Evolutionary conservation across 1,140 invertebrate species (phyloP).

Genomic region (Camponotus vicinus): DNA sequence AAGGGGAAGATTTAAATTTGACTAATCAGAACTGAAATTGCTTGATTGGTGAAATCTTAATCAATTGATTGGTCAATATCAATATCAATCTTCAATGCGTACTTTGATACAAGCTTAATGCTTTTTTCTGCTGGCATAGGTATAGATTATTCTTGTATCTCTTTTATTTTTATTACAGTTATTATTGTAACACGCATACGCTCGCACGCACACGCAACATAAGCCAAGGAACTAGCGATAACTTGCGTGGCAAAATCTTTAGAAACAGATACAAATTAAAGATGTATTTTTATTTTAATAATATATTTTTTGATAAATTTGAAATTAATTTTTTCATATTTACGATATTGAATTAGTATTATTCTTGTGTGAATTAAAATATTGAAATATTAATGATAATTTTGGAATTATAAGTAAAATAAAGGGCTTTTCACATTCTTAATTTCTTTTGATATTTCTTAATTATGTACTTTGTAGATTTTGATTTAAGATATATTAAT

Average conservation of each 20-base stretch:
- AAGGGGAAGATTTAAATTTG: too few species aligned
- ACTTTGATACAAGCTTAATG: too few species aligned
- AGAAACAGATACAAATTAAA: too few species aligned
- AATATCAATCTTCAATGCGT: too few species aligned
- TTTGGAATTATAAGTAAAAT: background rate
- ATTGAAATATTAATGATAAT: background rate
- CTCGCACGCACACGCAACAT: too few species aligned
- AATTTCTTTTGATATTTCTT: background rate
- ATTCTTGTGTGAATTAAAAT: background rate
- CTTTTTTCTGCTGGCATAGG: too few species aligned
- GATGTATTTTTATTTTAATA: background rate
- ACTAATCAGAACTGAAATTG: too few species aligned
- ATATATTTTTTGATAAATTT: constrained; percentile 5
- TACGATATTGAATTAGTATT: background rate
- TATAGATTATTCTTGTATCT: too few species aligned
- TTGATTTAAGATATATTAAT: too few species aligned
- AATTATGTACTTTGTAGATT: too few species aligned
- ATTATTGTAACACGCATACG: constrained; percentile 17
- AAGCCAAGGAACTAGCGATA: background rate
- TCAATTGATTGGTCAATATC: too few species aligned
- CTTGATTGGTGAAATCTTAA: too few species aligned
- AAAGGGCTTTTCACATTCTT: background rate
- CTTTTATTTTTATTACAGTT: constrained; percentile 24
- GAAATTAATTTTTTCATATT: background rate
- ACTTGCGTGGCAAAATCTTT: background rate